Percentiles rank a stretch among this genome's conserved stretches.
Conservation (phyloP, 2,888 invertebrate genomes). For the Mayetiola destructor region DNA sequence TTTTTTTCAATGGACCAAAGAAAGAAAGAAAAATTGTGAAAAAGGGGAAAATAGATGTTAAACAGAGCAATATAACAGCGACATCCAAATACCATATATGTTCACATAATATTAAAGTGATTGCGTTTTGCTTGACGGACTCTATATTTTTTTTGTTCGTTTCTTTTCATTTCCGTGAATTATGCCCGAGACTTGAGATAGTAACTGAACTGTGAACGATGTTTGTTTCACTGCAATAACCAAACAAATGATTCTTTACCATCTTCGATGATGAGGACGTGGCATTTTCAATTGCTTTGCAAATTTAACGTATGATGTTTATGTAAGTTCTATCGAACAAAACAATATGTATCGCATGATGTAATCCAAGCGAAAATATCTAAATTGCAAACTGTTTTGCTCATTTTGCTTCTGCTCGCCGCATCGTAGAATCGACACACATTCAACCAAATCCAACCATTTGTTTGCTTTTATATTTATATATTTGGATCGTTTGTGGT, state of each 20-base stretch:
- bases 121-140: too few relatives aligned
- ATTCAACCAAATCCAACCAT: too few relatives aligned
- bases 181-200: not conserved
- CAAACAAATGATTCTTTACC: too few relatives aligned
- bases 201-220: slow-evolving; percentile 3
- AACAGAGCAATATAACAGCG: too few relatives aligned
- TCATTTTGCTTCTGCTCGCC: not conserved
- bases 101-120: too few relatives aligned
- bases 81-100: too few relatives aligned
- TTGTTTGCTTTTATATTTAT: not conserved
- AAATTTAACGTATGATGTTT: not conserved
- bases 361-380: slow-evolving; percentile 7
- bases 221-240: not conserved
- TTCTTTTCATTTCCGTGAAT: not conserved
- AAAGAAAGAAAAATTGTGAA: too few relatives aligned
- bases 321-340: not conserved
- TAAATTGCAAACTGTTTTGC: slow-evolving; percentile 6
- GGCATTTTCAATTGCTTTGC: not conserved
- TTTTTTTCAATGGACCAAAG: too few relatives aligned
- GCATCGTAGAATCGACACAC: not conserved
- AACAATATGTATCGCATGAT: not conserved
- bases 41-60: too few relatives aligned
- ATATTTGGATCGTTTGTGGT: not conserved
- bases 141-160: not conserved
- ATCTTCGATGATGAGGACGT: not conserved